Base-by-base conservation (phyloP, 2,797 vertebrate genomes). In the Manis javanica region DNA sequence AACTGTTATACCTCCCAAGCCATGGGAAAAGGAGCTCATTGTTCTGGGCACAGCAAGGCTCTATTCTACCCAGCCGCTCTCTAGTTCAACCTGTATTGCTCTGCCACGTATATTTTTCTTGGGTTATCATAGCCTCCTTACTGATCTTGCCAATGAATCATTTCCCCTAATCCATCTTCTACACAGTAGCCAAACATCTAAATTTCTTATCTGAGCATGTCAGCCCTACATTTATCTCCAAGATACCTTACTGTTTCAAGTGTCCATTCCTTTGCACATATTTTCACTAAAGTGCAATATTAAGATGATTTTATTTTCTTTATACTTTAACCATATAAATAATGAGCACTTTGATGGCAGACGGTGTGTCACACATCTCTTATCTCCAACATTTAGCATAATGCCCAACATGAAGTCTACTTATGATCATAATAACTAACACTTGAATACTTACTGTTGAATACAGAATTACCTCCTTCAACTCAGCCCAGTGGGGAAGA, bases 231-330 rank as follows among this genome's bases (percentile, higher is more conserved):
- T 87, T 91, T 90, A 71, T 53, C 29, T 78, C 26, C 37, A 87
- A 26, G 42, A 79, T 79, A 24, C 23, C 31, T 71, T 91, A 72
- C 15, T 61, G 15, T 88, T 92, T 68, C 53, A 63, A 79, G 72
- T 34, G 59, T 59, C 86, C 14, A 39, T 88, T 90, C 31, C 57
- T 77, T 79, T 93, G 39, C 29, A 74, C 13, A 8, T 69, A 51
- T 88, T 77, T 89, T 78, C 88, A 55, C 37, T 68, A 42, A 63
- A 86, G 42, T 42, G 90, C 3, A 78, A 26, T 77, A 57, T 64
- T 87, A 37, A 75, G 59, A 51, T 71, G 88, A 77, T 37, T 87
- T 78, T 11, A 71, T 74, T 89, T 95, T 90, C n/a, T 55, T 77
- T 72, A 64, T 92, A 68, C 42, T 90, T 95, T 34, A n/a, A 31